Evolutionary conservation across 2,888 invertebrate genomes (phyloP).

Genomic region (Philonicus albiceps): DNA sequence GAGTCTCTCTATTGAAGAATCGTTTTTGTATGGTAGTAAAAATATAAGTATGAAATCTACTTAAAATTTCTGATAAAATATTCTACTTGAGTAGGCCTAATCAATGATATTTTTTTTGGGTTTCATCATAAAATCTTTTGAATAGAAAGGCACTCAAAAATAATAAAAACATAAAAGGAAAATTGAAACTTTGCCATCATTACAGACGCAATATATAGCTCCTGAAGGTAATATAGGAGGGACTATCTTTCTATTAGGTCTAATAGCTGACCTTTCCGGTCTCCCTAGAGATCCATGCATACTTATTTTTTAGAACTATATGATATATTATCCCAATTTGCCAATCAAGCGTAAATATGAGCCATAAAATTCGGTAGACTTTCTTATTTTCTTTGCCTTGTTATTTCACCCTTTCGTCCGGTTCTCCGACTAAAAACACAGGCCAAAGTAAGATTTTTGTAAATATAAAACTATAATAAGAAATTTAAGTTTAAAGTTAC

Average conservation of each 20-base stretch:
- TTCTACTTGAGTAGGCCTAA: neutral
- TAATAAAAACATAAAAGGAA: neutral
- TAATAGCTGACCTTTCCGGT: neutral
- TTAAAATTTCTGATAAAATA: neutral
- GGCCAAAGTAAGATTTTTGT: neutral
- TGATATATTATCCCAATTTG: constrained; percentile 47
- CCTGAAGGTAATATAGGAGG: neutral
- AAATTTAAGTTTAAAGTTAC: neutral
- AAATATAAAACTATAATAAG: neutral
- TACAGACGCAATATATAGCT: neutral
- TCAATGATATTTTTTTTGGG: neutral
- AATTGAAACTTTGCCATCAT: neutral
- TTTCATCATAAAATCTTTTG: neutral
- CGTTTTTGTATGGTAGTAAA: too few relatives aligned
- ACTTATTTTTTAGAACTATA: neutral
- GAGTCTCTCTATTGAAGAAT: too few relatives aligned
- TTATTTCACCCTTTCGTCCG: neutral
- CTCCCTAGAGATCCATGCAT: neutral
- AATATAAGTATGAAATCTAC: too few relatives aligned
- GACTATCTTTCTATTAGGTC: neutral
- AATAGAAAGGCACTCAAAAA: neutral
- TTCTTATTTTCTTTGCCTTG: neutral
- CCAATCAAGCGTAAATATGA: constrained; percentile 47
- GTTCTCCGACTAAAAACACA: neutral
- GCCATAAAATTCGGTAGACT: constrained; percentile 44